Conservation (phyloP, 2,888 invertebrate genomes). For the Ormyrus nitidulus region DNA sequence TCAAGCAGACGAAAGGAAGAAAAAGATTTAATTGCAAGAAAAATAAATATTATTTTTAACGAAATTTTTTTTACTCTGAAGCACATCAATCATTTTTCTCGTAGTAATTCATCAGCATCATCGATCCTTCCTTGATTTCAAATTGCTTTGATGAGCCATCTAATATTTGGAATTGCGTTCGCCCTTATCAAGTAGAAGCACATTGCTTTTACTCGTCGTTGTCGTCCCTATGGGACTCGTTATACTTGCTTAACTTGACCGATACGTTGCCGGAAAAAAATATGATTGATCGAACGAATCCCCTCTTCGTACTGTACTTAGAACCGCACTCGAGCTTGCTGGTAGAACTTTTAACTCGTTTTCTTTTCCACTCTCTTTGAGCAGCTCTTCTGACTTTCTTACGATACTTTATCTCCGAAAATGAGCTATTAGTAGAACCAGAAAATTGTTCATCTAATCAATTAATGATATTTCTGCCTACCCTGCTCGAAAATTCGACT, state of each 20-base stretch:
- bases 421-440: too few species aligned
- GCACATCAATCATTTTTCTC: slow-evolving; percentile 24
- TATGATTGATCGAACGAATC: slow-evolving; percentile 60
- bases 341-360: too few species aligned
- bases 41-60: too few species aligned
- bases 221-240: slow-evolving; percentile 48
- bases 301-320: not conserved
- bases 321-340: too few species aligned
- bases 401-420: too few species aligned
- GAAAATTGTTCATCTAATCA: too few species aligned
- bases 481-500: too few species aligned
- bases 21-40: too few species aligned
- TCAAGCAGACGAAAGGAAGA: not conserved
- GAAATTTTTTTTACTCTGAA: not conserved
- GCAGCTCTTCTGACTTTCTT: too few species aligned
- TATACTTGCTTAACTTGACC: slow-evolving; percentile 61
- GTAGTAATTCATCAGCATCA: slow-evolving; percentile 28
- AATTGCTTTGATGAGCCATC: slow-evolving; percentile 50
- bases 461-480: too few species aligned
- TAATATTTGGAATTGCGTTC: slow-evolving; percentile 33
- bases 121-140: slow-evolving; percentile 42
- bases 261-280: slow-evolving; percentile 61
- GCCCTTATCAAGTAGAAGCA: slow-evolving; percentile 35
- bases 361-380: too few species aligned
- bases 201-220: slow-evolving; percentile 30